Base-by-base conservation (phyloP, 92 coral and sea anemone genomes). In the Palythoa caribaeorum region DNA sequence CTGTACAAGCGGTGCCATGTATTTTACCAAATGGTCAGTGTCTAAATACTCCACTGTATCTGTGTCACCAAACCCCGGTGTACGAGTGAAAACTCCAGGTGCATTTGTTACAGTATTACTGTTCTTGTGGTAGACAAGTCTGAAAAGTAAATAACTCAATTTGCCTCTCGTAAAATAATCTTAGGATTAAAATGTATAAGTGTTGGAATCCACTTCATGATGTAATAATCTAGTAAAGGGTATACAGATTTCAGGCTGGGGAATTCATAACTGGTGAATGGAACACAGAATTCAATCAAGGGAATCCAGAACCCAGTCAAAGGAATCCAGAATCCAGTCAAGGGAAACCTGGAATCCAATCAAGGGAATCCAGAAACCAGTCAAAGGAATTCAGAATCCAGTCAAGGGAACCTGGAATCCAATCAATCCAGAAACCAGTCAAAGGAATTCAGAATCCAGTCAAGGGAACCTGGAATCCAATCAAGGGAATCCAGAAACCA, bases 51-150 rank as follows among this genome's bases (percentile, higher is more conserved):
- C 96, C n/a, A 95, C 88, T 68, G 98, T 93, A 71, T 85, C 74
- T 19, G 98, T 95, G 87, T 81, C 83, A 51, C 98, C 98, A 89
- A 95, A 95, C 37, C 98, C 98, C 85, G 98, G 98, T 40, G 92
- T 91, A 20, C 96, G 89, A 39, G 96, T 93, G 55, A 84, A 78
- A 40, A 95, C 98, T 15, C 98, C 98, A 1, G 96, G 98, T 35
- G 96, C 88, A 79, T 95, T 95, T 83, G 84, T 87, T 65, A 91
- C 86, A 5, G 94, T 93, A 52, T 93, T 91, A 0, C 96, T 91
- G 40, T 85, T 57, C 68, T 86, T 84, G 86, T 95, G 91, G 55
- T 93, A 93, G 65, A 89, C 96, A 39, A 95, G 92, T 57, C 98
- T 95, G 69, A 8, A 12, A 38, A 13, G 38, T 19, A 12, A 66